Percentiles rank a stretch among this genome's conserved stretches.
Conservation (phyloP, 2,113 vertebrate species). For the Mola mola region DNA sequence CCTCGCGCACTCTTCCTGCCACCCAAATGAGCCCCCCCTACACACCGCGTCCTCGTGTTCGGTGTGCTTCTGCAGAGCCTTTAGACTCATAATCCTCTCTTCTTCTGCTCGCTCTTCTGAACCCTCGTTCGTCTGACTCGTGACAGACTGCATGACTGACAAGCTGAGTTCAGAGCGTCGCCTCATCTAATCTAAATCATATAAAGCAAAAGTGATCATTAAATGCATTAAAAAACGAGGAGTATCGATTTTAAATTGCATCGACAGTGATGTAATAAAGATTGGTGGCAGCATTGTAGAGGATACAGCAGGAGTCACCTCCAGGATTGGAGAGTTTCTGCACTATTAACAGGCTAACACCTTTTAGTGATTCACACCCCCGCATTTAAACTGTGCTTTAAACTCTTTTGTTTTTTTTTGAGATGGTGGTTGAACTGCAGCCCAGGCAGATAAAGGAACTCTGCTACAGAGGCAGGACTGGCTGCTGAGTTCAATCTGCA, state of each 20-base stretch:
- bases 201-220: too few relatives aligned
- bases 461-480: conserved; percentile 9
- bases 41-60: conserved; percentile 21
- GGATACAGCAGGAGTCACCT: conserved; percentile 10
- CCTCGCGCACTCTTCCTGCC: conserved; percentile 29
- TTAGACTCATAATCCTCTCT: conserved; percentile 57
- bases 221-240: too few relatives aligned
- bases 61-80: conserved; percentile 44
- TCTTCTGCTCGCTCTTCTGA: too few relatives aligned
- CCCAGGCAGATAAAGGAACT: conserved; percentile 36
- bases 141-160: conserved; percentile 41
- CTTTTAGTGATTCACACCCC: conserved; percentile 1
- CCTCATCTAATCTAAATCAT: conserved; percentile 12
- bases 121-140: conserved; percentile 51
- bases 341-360: conserved; percentile 18
- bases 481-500: conserved; percentile 15
- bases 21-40: conserved; percentile 35
- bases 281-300: too few relatives aligned
- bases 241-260: too few relatives aligned
- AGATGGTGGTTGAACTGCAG: conserved; percentile 30
- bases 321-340: conserved; percentile 2
- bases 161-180: conserved; percentile 26
- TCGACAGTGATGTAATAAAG: too few relatives aligned
- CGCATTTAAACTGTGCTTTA: conserved; percentile 8
- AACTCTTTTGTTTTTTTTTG: conserved; percentile 16